A percentile compares a stretch with the other conserved stretches of the same genome.
Evolutionary conservation across 2,113 vertebrate genomes (phyloP).

Genomic region (Phalacrocorax pelagicus): DNA sequence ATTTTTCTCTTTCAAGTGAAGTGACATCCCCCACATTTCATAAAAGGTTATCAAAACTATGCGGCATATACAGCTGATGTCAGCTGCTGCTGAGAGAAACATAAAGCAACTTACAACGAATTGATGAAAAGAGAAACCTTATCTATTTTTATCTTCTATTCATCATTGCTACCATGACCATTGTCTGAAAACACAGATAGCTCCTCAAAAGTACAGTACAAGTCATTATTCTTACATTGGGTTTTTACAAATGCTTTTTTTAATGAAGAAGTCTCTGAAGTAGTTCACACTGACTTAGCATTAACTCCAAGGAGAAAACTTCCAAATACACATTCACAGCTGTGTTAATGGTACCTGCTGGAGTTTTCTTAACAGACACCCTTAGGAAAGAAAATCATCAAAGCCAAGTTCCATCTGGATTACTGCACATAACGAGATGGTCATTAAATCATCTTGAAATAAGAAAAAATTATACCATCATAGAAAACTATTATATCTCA

Average conservation of each 20-base stretch:
- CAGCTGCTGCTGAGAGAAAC: not conserved
- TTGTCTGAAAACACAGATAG: not conserved
- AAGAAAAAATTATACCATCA: not conserved
- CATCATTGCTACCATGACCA: not conserved
- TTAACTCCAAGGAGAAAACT: not conserved
- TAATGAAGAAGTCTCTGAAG: not conserved
- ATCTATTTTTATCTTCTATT: not conserved
- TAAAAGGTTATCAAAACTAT: not conserved
- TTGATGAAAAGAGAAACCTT: not conserved
- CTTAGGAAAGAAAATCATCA: not conserved
- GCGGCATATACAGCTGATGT: not conserved
- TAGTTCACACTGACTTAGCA: not conserved
- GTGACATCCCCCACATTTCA: not conserved
- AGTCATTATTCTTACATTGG: not conserved
- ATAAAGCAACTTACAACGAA: not conserved
- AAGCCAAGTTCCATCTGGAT: not conserved
- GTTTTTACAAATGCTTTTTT: not conserved
- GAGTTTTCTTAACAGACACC: not conserved
- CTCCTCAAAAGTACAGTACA: not conserved
- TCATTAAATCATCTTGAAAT: not conserved
- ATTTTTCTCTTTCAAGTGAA: not conserved
- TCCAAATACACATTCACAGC: not conserved
- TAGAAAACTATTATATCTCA: not conserved
- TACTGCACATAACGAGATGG: not conserved
- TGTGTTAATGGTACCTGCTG: not conserved